These are phyloP conservation scores for Keiferia lycopersicella DNA, from an alignment of 2,888 invertebrate species.

Conservation along the genomic window DNA sequence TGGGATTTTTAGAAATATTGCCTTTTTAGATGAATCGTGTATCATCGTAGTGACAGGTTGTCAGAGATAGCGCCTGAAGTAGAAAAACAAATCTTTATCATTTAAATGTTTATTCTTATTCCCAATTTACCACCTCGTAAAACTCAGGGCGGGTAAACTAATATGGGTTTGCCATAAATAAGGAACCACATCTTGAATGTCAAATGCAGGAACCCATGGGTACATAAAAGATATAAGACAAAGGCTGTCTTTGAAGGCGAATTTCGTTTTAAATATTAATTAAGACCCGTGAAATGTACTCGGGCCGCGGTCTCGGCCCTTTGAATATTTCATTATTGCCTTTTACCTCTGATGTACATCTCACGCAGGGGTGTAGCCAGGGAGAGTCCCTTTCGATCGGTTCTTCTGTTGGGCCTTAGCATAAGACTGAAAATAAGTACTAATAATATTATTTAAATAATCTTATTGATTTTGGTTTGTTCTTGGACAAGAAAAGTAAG, in stretches of 20 bases:
- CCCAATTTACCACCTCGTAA: no score
- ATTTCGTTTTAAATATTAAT: constrained; percentile 55
- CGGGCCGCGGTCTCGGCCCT: constrained; percentile 43
- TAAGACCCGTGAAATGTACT: constrained; percentile 38
- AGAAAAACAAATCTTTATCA: no score
- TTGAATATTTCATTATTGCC: constrained; percentile 45
- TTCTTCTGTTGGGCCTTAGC: not conserved
- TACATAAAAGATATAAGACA: constrained; percentile 9
- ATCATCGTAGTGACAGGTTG: no score
- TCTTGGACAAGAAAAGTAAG: no score
- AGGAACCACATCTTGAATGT: constrained; percentile 14
- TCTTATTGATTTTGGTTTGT: no score
- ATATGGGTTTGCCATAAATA: not conserved
- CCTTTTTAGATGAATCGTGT: no score
- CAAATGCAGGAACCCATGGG: constrained; percentile 12
- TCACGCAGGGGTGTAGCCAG: not conserved
- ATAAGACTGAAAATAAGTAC: no score
- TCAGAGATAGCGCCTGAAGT: no score
- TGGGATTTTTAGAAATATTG: no score
- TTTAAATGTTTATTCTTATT: no score
- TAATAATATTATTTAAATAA: no score
- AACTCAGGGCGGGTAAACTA: not conserved
- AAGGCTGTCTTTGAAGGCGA: constrained; percentile 29
- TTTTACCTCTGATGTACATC: constrained; percentile 18
- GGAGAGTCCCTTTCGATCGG: not conserved